Evolutionary conservation across 2,797 vertebrate genomes (phyloP), one percentile per base, ranked within the genome.

Genomic region (Margarornis squamiger): DNA sequence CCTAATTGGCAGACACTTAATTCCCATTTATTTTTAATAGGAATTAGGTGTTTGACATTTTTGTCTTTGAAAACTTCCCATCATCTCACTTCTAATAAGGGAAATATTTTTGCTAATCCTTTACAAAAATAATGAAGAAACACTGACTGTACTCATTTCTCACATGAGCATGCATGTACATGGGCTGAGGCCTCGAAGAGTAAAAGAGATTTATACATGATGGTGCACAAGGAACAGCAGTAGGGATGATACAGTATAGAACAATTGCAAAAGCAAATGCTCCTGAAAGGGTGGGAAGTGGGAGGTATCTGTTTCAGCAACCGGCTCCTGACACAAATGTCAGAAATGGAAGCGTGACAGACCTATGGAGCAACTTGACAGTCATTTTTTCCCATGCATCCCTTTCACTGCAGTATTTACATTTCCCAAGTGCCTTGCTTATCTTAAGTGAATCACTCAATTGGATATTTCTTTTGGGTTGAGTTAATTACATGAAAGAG

Each of bases 1-100:
- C 52, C 74, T 93, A 95, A 91, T 75, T 92, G 88, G 73, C 80
- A 93, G 80, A 90, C 67, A 74, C 30, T 92, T 93, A 65, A 95
- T 96, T 95, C 65, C 67, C 38, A 84, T 90, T 92, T 93, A 63
- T 90, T 93, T 96, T 96, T 94, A 94, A 88, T 79, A 82, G 48
- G 36, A 88, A 59, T 73, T 92, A 92, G 76, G 39, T 74, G 67
- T 77, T 96, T 71, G 67, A 87, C 86, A 63, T 67, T 94, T 94
- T 86, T 88, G 62, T 88, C 74, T 92, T 92, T 95, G 88, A 95
- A 90, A 97, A 88, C 19, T 94, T 95, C 88, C 63, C 88, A 95
- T 95, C 88, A 93, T 88, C 57, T 88, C 86, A 49, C n/a, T 88
- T 87, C 55, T 74, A 94, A 89, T 74, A 90, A 82, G 61, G n/a